phyloP scores from a whole-genome alignment of 2,797 vertebrate genomes.

The Enteromius unitaeniatus region DNA sequence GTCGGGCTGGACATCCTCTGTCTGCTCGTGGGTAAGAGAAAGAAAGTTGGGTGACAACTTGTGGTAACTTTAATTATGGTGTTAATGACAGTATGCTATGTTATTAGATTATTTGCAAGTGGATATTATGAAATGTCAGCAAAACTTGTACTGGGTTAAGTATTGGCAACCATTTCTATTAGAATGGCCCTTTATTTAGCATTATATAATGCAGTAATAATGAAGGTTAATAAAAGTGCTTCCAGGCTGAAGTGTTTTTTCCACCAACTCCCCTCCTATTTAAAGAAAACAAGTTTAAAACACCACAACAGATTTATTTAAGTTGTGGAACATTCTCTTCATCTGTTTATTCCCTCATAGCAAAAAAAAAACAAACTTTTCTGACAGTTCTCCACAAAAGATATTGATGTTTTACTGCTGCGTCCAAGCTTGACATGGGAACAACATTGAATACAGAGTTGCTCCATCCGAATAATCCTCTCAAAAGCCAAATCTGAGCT shows the following conservation, averaged over 20 bases:
- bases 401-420: conserved; percentile 19
- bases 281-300: conserved; percentile 15
- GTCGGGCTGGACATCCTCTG: conserved; percentile 81
- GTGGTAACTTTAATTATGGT: not conserved
- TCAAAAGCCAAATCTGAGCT: conserved; percentile 38
- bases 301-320: conserved; percentile 12
- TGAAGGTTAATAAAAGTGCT: not conserved
- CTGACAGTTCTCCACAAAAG: conserved; percentile 54
- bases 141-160: not conserved
- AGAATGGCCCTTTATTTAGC: not conserved
- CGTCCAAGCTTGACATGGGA: conserved; percentile 9
- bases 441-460: conserved; percentile 4
- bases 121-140: not conserved
- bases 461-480: conserved; percentile 23
- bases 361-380: not conserved
- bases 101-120: not conserved
- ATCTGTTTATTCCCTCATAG: conserved; percentile 20
- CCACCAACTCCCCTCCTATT: not conserved
- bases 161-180: not conserved
- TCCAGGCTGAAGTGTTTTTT: not conserved
- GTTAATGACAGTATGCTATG: not conserved
- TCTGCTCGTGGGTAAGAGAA: conserved; percentile 76
- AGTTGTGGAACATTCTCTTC: not conserved
- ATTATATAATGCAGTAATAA: conserved; percentile 6
- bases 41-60: not conserved